These are phyloP conservation scores for Achatina immaculata DNA, from an alignment of 1,140 invertebrate genomes.

Conservation along the genomic window DNA sequence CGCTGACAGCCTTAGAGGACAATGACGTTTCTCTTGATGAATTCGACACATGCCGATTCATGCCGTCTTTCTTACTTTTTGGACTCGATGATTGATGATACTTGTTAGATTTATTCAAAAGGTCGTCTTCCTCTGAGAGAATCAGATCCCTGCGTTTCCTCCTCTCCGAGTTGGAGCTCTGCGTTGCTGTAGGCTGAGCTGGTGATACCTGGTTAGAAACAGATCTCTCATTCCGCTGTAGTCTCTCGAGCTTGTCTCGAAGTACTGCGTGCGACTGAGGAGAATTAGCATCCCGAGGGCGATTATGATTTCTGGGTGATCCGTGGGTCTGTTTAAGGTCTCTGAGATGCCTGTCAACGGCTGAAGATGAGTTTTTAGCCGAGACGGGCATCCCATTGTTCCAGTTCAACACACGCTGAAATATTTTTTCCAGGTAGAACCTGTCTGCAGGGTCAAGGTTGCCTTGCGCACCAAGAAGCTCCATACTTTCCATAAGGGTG, in stretches of 20 bases:
- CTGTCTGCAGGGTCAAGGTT: constrained; percentile 41
- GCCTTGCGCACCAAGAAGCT: constrained; percentile 36
- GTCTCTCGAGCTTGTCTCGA: constrained; percentile 1
- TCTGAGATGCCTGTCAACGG: not conserved
- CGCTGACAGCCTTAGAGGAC: constrained; percentile 4
- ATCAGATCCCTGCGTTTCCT: constrained; percentile 41
- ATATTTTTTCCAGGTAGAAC: constrained; percentile 40
- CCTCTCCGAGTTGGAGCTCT: not conserved
- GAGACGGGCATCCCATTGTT: constrained; percentile 34
- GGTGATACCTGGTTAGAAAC: not conserved
- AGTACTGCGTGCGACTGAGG: not conserved
- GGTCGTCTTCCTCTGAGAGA: constrained; percentile 46
- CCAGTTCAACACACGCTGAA: constrained; percentile 41
- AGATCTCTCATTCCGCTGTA: not conserved
- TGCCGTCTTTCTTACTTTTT: not conserved
- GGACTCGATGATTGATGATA: not conserved
- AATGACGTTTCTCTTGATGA: constrained; percentile 1
- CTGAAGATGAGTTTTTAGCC: not conserved
- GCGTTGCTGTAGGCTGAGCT: not conserved
- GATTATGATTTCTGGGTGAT: not conserved
- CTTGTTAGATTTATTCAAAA: not conserved
- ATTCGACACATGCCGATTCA: not conserved
- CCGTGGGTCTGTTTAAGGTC: not conserved
- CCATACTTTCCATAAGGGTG: constrained; percentile 36
- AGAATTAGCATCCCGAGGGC: not conserved